Base-by-base conservation (phyloP, 2,113 vertebrate genomes). In the Neolamprologus hecqui region DNA sequence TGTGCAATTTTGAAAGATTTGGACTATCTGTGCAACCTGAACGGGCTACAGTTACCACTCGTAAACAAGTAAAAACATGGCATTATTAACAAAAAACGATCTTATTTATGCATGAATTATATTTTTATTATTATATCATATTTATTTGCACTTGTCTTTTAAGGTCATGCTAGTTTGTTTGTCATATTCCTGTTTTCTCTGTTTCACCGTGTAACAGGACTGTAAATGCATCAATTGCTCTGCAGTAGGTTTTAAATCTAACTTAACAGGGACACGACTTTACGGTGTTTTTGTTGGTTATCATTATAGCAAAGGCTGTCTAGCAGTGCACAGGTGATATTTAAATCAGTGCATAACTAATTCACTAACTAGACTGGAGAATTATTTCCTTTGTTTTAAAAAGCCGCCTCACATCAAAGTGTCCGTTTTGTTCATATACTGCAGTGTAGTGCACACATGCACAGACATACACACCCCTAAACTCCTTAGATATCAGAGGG, bases 401-500 rank as follows among this genome's bases (percentile, higher is more conserved):
- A 75, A 75, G 23, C 15, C 4, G 4, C 70, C 42, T 31, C 15
- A 75, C 42, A 49, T 75, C 42, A 47, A 19, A 49, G 42, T 49
- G 23, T 75, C 23, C 9, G 2, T 77, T 77, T 19, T 45, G 33
- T n/a, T n/a, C 47, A 58, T 57, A 37, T 57, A 17, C 7, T 73
- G 11, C 40, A 68, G n/a, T 54, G 49, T 57, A 23, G 19, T 81
- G 60, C 26, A 57, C 80, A 60, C 68, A 57, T 45, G 6, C 14
- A 42, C 9, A 28, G 9, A 33, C 28, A 70, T n/a, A 65, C 21
- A 77, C 21, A 13, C 4, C 19, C 9, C 19, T 14, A 11, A 82
- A 63, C 70, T 63, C 70, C 70, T 58, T 73, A 86, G 77, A 83
- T 81, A 57, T 89, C 51, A 40, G 81, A 89, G 86, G 89, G 45